phyloP scores from a whole-genome alignment of 2,797 vertebrate genomes.

The Chelon labrosus region DNA sequence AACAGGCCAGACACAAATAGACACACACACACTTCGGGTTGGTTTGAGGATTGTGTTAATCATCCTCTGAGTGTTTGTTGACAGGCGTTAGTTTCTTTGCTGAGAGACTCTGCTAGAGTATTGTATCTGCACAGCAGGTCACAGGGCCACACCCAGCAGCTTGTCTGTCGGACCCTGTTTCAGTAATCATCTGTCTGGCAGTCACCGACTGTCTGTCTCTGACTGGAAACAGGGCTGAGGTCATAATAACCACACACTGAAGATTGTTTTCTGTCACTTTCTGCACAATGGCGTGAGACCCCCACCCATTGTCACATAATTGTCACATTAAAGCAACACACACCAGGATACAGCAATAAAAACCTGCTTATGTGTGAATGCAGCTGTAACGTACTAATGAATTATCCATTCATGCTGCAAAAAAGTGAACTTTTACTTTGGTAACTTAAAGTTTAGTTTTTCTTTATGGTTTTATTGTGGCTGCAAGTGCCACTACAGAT shows the following conservation, averaged over 20 bases:
- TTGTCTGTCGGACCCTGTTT: constrained; percentile 59
- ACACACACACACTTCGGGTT: constrained; percentile 21
- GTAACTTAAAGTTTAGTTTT: neutral
- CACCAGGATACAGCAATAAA: too few species aligned
- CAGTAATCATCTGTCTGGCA: constrained; percentile 56
- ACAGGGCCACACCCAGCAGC: constrained; percentile 68
- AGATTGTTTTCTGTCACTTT: constrained; percentile 2
- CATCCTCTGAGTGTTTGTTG: constrained; percentile 70
- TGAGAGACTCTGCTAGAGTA: constrained; percentile 77
- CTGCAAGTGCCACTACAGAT: neutral
- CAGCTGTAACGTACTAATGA: neutral
- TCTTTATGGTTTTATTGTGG: neutral
- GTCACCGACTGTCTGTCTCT: constrained; percentile 37
- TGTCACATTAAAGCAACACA: too few species aligned
- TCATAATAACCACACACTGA: constrained; percentile 27
- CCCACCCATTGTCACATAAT: neutral
- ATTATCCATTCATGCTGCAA: too few species aligned
- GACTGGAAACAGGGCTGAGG: constrained; percentile 22
- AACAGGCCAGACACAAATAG: constrained; percentile 41
- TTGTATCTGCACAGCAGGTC: constrained; percentile 88
- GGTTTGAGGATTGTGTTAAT: constrained; percentile 60
- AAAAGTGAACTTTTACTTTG: neutral
- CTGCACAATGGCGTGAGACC: neutral
- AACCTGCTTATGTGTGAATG: neutral
- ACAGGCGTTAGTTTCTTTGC: constrained; percentile 62